These are phyloP conservation scores for Poecilia picta DNA, from an alignment of 2,797 vertebrate genomes.

Conservation along the genomic window DNA sequence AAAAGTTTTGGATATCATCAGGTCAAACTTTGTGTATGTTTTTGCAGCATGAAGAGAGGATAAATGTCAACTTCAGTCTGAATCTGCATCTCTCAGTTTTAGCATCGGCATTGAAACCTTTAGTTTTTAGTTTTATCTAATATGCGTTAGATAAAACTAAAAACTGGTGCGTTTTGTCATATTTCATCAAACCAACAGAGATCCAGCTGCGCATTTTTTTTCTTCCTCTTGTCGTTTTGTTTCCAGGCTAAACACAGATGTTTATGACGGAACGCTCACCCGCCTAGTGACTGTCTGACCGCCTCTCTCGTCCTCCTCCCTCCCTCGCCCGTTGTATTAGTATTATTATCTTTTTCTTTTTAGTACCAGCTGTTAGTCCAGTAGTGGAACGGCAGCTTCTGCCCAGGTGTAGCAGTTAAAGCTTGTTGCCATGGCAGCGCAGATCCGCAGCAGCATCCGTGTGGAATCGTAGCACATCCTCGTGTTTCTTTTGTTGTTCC, in stretches of 20 bases:
- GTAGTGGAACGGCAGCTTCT: constrained; percentile 12
- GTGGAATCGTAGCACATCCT: neutral
- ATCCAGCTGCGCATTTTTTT: neutral
- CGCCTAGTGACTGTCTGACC: neutral
- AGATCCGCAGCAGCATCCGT: neutral
- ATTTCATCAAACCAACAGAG: neutral
- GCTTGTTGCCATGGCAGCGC: constrained; percentile 43
- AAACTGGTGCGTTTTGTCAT: neutral
- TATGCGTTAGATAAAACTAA: too few species aligned
- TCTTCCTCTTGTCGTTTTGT: neutral
- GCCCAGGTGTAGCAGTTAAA: constrained; percentile 29
- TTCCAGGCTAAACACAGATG: neutral
- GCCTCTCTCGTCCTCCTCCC: neutral
- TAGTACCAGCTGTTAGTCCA: neutral
- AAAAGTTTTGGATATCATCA: neutral
- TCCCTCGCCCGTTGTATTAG: neutral
- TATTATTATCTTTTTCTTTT: neutral
- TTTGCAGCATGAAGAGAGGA: neutral
- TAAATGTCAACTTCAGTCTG: neutral
- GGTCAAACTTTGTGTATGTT: neutral
- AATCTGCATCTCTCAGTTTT: neutral
- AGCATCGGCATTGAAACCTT: neutral
- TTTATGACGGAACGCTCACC: neutral
- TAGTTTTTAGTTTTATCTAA: too few species aligned
- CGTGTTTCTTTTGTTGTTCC: neutral